These are phyloP conservation scores for Scelioninae gen. 1 DNA, from an alignment of 2,888 invertebrate genomes.

Conservation along the genomic window DNA sequence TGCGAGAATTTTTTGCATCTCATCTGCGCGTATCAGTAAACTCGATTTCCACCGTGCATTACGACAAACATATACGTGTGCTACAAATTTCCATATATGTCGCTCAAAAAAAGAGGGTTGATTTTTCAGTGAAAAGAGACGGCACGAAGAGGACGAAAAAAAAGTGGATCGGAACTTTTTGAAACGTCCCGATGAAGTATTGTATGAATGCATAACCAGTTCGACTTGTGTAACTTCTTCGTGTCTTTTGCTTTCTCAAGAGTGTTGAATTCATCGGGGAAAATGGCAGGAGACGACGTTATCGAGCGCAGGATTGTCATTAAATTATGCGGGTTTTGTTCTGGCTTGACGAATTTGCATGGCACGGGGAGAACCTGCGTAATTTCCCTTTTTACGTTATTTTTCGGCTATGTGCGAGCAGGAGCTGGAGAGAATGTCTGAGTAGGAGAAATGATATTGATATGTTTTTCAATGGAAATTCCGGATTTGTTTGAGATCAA, in stretches of 20 bases:
- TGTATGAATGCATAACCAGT: constrained; percentile 59
- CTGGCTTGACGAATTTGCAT: constrained; percentile 46
- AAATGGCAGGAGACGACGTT: constrained; percentile 48
- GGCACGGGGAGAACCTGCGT: constrained; percentile 1
- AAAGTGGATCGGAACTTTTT: constrained; percentile 19
- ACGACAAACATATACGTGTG: constrained; percentile 48
- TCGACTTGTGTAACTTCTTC: constrained; percentile 60
- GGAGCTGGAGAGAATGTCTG: neutral
- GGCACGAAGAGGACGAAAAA: neutral
- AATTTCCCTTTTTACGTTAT: neutral
- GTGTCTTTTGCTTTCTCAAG: constrained; percentile 42
- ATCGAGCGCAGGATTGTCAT: constrained; percentile 59
- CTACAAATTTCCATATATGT: constrained; percentile 40
- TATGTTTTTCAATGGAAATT: neutral
- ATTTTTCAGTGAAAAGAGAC: constrained; percentile 25
- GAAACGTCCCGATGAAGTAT: constrained; percentile 41
- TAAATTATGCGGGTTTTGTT: constrained; percentile 61
- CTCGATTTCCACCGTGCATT: constrained; percentile 54
- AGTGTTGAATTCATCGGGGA: constrained; percentile 49
- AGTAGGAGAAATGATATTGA: neutral
- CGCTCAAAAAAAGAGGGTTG: constrained; percentile 29
- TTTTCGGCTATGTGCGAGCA: neutral
- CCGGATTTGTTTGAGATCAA: neutral
- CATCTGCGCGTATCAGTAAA: constrained; percentile 39
- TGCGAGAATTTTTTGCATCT: constrained; percentile 20